Base-by-base conservation (phyloP, 2,797 vertebrate species). In the Tinamus major region DNA sequence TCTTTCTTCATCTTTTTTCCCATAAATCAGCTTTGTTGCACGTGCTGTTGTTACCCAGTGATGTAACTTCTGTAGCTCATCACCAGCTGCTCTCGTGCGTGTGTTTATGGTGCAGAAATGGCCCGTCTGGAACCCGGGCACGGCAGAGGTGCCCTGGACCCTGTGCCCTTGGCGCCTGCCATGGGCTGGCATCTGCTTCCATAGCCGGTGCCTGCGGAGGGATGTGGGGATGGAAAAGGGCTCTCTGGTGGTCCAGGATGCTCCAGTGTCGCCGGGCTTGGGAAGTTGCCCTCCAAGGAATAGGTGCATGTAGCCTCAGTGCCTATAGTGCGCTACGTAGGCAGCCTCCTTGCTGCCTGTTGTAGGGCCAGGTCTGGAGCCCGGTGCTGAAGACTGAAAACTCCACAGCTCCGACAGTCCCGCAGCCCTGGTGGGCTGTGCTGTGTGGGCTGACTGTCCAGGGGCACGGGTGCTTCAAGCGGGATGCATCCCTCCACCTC, bases 1-100 rank as follows among this genome's bases (percentile, higher is more conserved):
- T 91, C n/a, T 65, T 91, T 85, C 82, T 69, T 87, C 55, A 69
- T 63, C 59, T 83, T 82, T 26, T 55, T 77, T 37, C 53, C 87
- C 17, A 51, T 75, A 83, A 91, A 76, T 71, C 37, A 46, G 42
- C 0, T 1, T 41, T 75, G 76, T 49, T 49, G 6, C 0, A 1
- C 68, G 46, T 56, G 67, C 70, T 83, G 15, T 68, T 83, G 51
- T 72, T 42, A 24, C 46, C 10, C 24, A 56, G 29, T 70, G 86
- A 70, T 24, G 6, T 15, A 35, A 39, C 33, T 87, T 24, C 68
- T 85, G 44, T 55, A n/a, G 64, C 65, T 64, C 31, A 6, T 82
- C 46, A 35, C 71, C 62, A 70, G 69, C 69, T 80, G 68, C 16
- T 67, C 20, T 15, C 37, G 64, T 70, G 59, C 62, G 49, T 17